A percentile compares a stretch with the other conserved stretches of the same genome.
phyloP scores from a whole-genome alignment of 2,113 vertebrate species.

The Macquaria australasica region DNA sequence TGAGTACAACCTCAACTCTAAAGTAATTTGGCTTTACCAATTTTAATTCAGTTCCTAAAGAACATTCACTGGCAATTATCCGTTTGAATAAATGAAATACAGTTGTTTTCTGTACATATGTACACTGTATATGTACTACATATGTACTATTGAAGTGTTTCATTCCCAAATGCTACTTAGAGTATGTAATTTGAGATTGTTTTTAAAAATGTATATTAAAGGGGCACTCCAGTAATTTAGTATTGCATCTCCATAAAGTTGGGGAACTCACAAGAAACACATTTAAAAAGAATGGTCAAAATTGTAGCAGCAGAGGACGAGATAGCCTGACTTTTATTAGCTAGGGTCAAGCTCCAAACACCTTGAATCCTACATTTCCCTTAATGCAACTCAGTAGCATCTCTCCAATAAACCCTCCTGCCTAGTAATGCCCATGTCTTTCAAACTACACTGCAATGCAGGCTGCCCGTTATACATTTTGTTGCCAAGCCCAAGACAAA shows the following conservation, averaged over 20 bases:
- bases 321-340: background rate
- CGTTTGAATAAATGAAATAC: background rate
- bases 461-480: no score
- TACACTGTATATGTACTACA: background rate
- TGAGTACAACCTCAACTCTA: background rate
- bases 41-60: background rate
- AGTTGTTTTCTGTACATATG: background rate
- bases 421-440: background rate
- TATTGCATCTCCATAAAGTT: background rate
- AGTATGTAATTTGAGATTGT: background rate
- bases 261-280: background rate
- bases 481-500: background rate
- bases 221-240: background rate
- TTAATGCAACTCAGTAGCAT: background rate
- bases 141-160: constrained; percentile 7
- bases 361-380: background rate
- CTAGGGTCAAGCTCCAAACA: background rate
- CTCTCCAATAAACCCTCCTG: background rate
- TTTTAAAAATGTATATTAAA: background rate
- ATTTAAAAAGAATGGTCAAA: background rate
- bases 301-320: background rate
- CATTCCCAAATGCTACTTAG: background rate
- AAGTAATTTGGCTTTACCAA: background rate
- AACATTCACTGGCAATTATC: background rate
- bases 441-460: no score